phyloP scores from a whole-genome alignment of 2,113 vertebrate genomes.

The Cettia cetti region DNA sequence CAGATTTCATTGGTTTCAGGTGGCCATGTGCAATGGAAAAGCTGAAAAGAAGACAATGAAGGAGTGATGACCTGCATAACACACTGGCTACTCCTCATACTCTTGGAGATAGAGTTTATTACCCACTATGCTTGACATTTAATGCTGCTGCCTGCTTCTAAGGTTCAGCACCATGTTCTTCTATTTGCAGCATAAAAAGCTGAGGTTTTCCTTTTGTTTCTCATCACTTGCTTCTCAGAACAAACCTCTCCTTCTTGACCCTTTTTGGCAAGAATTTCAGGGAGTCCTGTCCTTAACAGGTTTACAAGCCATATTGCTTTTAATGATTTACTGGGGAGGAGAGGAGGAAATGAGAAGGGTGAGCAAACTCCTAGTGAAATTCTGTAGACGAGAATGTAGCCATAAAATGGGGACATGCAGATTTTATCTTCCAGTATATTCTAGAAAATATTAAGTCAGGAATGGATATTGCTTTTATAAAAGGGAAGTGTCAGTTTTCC shows the following conservation, averaged over 20 bases:
- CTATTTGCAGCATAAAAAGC: not conserved
- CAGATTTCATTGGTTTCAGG: not conserved
- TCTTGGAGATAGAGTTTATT: not conserved
- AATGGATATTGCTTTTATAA: slow-evolving; percentile 3
- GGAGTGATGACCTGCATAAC: not conserved
- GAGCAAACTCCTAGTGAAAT: not conserved
- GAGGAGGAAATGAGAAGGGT: not conserved
- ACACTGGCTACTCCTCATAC: not conserved
- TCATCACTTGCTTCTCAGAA: not conserved
- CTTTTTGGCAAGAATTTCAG: not conserved
- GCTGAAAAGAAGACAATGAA: not conserved
- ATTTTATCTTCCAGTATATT: slow-evolving; percentile 21
- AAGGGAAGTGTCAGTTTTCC: not conserved
- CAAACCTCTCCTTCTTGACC: not conserved
- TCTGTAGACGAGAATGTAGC: not conserved
- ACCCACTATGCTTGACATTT: not conserved
- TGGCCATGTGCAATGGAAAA: not conserved
- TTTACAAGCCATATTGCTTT: not conserved
- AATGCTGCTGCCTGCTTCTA: not conserved
- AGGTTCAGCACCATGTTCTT: not conserved
- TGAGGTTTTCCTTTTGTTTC: not conserved
- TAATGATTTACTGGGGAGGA: not conserved
- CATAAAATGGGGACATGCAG: not conserved
- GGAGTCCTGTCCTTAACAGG: not conserved
- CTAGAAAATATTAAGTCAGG: slow-evolving; percentile 5